Evolutionary conservation across 2,797 vertebrate genomes (phyloP).

Genomic region (Acomys russatus): DNA sequence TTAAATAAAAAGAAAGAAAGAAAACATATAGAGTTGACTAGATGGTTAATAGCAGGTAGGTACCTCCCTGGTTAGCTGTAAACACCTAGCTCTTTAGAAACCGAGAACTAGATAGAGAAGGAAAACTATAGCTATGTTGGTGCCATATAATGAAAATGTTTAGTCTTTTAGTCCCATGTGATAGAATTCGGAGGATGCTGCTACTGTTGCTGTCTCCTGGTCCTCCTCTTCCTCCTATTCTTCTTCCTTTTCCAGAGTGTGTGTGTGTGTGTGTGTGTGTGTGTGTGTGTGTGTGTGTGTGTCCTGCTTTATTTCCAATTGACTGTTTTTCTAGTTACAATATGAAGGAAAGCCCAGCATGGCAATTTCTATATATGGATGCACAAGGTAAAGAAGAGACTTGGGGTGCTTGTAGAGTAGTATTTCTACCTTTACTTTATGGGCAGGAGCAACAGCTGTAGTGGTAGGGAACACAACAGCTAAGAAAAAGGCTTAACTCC

Average conservation of each 20-base stretch:
- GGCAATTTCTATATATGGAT: background rate
- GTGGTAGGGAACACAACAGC: background rate
- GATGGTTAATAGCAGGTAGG: background rate
- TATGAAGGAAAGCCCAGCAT: background rate
- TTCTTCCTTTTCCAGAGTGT: background rate
- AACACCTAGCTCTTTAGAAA: background rate
- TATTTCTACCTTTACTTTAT: constrained; percentile 47
- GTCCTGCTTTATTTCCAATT: constrained; percentile 18
- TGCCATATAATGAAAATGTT: constrained; percentile 18
- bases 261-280: constrained; percentile 25
- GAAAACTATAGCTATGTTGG: background rate
- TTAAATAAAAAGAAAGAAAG: too few species aligned
- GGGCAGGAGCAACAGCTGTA: background rate
- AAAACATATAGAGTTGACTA: background rate
- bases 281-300: constrained; percentile 22
- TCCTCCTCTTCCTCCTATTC: too few species aligned
- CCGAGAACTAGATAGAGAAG: background rate
- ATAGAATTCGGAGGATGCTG: background rate
- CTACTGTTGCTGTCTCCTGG: background rate
- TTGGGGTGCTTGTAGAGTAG: background rate
- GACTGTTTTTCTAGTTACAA: constrained; percentile 38
- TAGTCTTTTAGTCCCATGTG: background rate
- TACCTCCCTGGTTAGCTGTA: background rate
- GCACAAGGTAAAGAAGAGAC: constrained; percentile 27
- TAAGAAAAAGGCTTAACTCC: background rate